Base-by-base conservation (phyloP, 2,888 invertebrate genomes). In the Sphaeridia pumilis region DNA sequence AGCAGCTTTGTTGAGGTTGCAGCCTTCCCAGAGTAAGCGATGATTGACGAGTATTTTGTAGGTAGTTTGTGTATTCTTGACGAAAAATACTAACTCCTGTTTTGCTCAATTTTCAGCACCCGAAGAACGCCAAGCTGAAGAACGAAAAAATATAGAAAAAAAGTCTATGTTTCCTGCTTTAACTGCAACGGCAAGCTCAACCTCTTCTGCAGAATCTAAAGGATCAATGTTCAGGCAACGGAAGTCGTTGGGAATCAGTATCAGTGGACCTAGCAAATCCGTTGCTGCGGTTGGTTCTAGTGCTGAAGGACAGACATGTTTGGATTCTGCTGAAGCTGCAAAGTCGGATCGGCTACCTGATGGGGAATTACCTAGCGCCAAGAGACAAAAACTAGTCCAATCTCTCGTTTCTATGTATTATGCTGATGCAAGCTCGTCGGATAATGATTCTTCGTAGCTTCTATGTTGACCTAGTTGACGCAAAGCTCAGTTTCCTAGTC, bases 1-100 rank as follows among this genome's bases (percentile, higher is more conserved):
- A 71, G 93, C 93, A 0, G 76, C 81, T 0, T 73, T 92, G 3
- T 76, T 88, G 59, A 77, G 81, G 52, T 71, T 84, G 3, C 78
- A 79, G 67, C 80, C 83, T 1, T 71, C 76, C 14, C 75, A 72
- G 67, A 77, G 79, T 70, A 63, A 58, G 45, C 35, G 28, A n/a
- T n/a, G n/a, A n/a, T n/a, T n/a, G n/a, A n/a, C n/a, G n/a, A n/a
- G n/a, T n/a, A n/a, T n/a, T n/a, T n/a, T n/a, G n/a, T n/a, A n/a
- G n/a, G n/a, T n/a, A n/a, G n/a, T n/a, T n/a, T n/a, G n/a, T n/a
- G n/a, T n/a, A n/a, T n/a, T n/a, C n/a, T n/a, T n/a, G n/a, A n/a
- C n/a, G n/a, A n/a, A n/a, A n/a, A n/a, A n/a, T n/a, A n/a, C n/a
- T n/a, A n/a, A n/a, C n/a, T n/a, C n/a, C n/a, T n/a, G n/a, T n/a